Evolutionary conservation across 2,888 invertebrate species (phyloP).

Genomic region (Agrochola circellaris): DNA sequence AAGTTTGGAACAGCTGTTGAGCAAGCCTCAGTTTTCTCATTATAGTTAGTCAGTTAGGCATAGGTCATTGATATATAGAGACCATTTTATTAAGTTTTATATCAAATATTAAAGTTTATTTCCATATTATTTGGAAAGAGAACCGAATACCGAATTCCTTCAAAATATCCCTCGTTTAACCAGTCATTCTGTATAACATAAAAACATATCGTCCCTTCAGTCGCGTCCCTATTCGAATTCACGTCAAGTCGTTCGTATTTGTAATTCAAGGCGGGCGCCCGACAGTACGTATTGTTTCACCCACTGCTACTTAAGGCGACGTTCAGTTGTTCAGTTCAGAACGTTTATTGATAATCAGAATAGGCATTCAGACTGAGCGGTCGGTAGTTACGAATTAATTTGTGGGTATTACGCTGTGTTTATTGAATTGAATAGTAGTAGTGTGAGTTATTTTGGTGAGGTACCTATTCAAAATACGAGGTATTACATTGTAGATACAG

Average conservation of each 20-base stretch:
- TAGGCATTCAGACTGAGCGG: slow-evolving; percentile 58
- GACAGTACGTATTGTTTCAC: slow-evolving; percentile 87
- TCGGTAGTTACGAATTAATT: slow-evolving; percentile 66
- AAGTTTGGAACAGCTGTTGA: background rate
- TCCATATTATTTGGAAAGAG: background rate
- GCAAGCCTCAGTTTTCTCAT: background rate
- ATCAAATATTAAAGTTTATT: background rate
- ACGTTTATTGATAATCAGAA: slow-evolving; percentile 66
- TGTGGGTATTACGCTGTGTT: slow-evolving; percentile 50
- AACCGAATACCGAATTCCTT: background rate
- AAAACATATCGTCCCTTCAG: slow-evolving; percentile 53
- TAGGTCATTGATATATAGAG: background rate
- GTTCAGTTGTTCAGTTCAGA: slow-evolving; percentile 63
- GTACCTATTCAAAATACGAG: background rate
- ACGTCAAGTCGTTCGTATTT: slow-evolving; percentile 87
- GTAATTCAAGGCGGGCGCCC: slow-evolving; percentile 88
- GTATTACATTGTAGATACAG: background rate
- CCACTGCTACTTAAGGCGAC: slow-evolving; percentile 74
- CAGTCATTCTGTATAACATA: slow-evolving; percentile 31
- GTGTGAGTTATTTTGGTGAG: background rate
- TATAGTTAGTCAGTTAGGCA: background rate
- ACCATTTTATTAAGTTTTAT: background rate
- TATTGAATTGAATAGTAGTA: slow-evolving; percentile 42
- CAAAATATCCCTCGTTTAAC: slow-evolving; percentile 10
- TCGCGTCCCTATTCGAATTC: slow-evolving; percentile 85